A percentile compares a stretch with the other conserved stretches of the same genome.
phyloP scores from a whole-genome alignment of 2,888 invertebrate genomes.

The Synanthedon myopaeformis region DNA sequence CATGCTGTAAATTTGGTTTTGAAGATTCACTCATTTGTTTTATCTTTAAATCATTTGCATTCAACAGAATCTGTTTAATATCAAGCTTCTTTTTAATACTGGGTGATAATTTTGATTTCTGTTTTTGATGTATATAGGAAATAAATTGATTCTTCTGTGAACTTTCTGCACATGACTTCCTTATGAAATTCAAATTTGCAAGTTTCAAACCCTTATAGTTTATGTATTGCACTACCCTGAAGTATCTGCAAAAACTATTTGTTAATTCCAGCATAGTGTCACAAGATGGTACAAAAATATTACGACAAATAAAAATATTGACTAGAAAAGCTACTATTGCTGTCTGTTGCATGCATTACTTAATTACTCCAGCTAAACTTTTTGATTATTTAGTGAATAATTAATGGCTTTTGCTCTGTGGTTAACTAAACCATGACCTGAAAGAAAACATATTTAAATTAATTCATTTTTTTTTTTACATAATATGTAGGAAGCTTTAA shows the following conservation, averaged over 20 bases:
- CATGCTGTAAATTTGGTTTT: constrained; percentile 32
- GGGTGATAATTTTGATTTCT: constrained; percentile 22
- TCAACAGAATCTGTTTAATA: constrained; percentile 26
- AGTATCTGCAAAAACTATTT: constrained; percentile 59
- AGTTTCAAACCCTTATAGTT: constrained; percentile 32
- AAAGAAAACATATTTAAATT: constrained; percentile 26
- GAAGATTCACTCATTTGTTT: constrained; percentile 45
- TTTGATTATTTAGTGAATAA: constrained; percentile 11
- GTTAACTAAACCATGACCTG: constrained; percentile 31
- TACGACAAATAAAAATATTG: background rate
- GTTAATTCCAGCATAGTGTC: constrained; percentile 64
- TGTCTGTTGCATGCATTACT: constrained; percentile 26
- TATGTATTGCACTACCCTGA: constrained; percentile 39
- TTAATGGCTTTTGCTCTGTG: constrained; percentile 55
- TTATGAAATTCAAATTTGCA: constrained; percentile 30
- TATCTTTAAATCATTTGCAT: constrained; percentile 23
- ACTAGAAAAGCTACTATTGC: constrained; percentile 6
- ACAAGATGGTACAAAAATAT: constrained; percentile 12
- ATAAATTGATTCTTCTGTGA: constrained; percentile 11
- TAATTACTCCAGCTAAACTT: constrained; percentile 3
- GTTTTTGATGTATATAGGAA: constrained; percentile 15
- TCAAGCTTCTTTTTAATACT: constrained; percentile 26
- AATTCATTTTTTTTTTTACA: background rate
- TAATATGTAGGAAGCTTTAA: background rate
- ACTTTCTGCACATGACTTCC: constrained; percentile 30